Base-by-base conservation (phyloP, 2,888 invertebrate species). In the Graphium colonna region DNA sequence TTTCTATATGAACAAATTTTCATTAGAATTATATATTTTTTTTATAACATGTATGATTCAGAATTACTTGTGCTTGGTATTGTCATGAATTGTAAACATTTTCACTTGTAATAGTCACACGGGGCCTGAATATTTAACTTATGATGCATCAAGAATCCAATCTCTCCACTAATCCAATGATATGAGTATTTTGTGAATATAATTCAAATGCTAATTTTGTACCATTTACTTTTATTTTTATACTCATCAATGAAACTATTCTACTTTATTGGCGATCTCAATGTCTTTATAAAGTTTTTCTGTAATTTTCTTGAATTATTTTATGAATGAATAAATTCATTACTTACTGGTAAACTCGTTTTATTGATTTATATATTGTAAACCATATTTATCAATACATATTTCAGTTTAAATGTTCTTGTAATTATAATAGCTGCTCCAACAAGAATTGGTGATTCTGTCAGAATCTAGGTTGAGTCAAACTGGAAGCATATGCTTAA, bases 191-290 rank as follows among this genome's bases (percentile, higher is more conserved):
- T 18, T 33, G 13, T 50, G 31, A 12, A 21, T 46, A 8, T 18
- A 17, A 12, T n/a, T 16, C 10, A 21, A 33, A 3, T 9, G 2
- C 7, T 9, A 36, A 26, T 50, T 43, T 43, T 36, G 36, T 43
- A 51, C 17, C 36, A 13, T 49, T 17, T 21, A 49, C 12, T 21
- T 43, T 51, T 40, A 43, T 51, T 44, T 39, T 39, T 15, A 45
- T 51, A 44, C 38, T 44, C 44, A 13, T 42, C 42, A 8, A 42
- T 21, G 39, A 18, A 39, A 44, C 28, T 36, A 18, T 45, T 2
- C 31, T 46, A 7, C 31, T 18, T 31, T 3, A 45, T 54, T 36
- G 45, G 54, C 40, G 49, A 54, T 49, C 45, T 50, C 40, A 50
- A 40, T 50, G 21, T 54, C n/a, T 41, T 40, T 42, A 8, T 46